phyloP scores from a whole-genome alignment of 2,888 invertebrate species.

The Lochmaea capreae region DNA sequence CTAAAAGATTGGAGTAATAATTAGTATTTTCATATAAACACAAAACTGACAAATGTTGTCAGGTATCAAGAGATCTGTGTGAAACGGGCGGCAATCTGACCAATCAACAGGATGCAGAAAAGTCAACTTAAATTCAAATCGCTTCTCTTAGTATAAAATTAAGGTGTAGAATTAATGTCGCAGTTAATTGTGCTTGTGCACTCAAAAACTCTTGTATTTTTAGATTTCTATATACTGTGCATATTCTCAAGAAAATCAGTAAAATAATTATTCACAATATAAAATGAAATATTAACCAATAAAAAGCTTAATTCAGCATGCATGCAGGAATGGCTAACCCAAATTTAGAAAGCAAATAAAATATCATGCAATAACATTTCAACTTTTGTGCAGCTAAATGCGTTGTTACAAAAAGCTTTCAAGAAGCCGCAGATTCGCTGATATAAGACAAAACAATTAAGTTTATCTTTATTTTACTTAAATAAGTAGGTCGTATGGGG shows the following conservation, averaged over 20 bases:
- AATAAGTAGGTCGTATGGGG: too few relatives aligned
- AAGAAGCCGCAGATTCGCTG: not conserved
- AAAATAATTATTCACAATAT: not conserved
- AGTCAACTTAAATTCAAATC: too few relatives aligned
- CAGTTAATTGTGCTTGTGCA: too few relatives aligned
- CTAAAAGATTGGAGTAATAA: too few relatives aligned
- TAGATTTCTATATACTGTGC: not conserved
- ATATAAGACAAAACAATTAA: not conserved
- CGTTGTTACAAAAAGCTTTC: not conserved
- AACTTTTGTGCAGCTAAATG: conserved; percentile 3
- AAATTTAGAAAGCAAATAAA: conserved; percentile 5
- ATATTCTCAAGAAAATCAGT: not conserved
- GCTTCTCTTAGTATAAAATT: too few relatives aligned
- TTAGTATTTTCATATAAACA: too few relatives aligned
- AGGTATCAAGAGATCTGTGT: too few relatives aligned
- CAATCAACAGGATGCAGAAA: too few relatives aligned
- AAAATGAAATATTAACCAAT: not conserved
- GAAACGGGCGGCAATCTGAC: too few relatives aligned
- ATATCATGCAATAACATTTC: conserved; percentile 1
- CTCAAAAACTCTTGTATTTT: not conserved
- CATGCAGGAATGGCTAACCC: conserved; percentile 9
- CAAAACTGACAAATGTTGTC: too few relatives aligned
- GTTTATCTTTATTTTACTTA: too few relatives aligned
- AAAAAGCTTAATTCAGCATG: conserved; percentile 14
- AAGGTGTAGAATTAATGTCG: too few relatives aligned